A percentile compares a stretch with the other conserved stretches of the same genome.
These are phyloP conservation scores for Drosophila kokeensis DNA, from an alignment of 2,888 invertebrate genomes.

Conservation along the genomic window DNA sequence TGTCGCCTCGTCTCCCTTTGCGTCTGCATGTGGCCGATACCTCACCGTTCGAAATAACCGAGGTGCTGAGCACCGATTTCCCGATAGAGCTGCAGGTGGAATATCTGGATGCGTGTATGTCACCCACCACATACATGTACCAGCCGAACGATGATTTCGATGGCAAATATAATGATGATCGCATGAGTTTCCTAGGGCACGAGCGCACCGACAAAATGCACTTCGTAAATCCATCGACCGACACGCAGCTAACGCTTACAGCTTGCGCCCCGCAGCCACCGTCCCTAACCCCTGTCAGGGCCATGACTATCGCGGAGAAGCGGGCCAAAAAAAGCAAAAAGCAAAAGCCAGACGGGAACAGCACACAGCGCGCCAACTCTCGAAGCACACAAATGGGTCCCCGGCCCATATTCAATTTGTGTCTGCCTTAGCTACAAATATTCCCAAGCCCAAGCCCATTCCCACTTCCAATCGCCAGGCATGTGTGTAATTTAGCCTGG, in stretches of 20 bases:
- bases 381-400: slow-evolving; percentile 6
- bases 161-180: slow-evolving; percentile 49
- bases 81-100: slow-evolving; percentile 50
- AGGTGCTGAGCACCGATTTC: slow-evolving; percentile 58
- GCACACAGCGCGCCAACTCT: not conserved
- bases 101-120: slow-evolving; percentile 51
- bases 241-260: slow-evolving; percentile 30
- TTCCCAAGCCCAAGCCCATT: not conserved
- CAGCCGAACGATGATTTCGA: slow-evolving; percentile 54
- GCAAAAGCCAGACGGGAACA: not conserved
- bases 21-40: slow-evolving; percentile 53
- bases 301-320: not conserved
- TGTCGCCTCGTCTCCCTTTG: slow-evolving; percentile 60
- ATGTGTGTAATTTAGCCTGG: not conserved
- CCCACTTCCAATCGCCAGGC: not conserved
- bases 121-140: slow-evolving; percentile 61
- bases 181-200: slow-evolving; percentile 57
- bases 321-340: not conserved
- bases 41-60: slow-evolving; percentile 55
- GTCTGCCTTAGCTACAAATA: not conserved
- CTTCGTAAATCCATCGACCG: slow-evolving; percentile 58
- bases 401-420: slow-evolving; percentile 49
- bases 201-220: slow-evolving; percentile 61
- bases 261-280: slow-evolving; percentile 8
- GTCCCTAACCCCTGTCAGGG: not conserved